Conservation (phyloP, 2,797 vertebrate genomes). For the Typhlichthys subterraneus region DNA sequence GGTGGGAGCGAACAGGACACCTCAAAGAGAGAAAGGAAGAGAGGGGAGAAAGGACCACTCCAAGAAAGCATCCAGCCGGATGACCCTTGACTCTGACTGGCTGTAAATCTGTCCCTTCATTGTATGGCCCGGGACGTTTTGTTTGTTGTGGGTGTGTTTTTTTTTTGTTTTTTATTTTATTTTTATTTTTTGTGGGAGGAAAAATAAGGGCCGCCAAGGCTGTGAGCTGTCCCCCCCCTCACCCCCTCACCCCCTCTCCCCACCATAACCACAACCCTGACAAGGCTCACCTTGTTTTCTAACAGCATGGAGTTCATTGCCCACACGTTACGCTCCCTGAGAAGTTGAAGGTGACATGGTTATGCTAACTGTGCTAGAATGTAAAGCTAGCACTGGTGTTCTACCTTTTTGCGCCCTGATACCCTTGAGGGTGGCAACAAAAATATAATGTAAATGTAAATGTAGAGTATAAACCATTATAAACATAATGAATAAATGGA, state of each 20-base stretch:
- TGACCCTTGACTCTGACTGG: constrained; percentile 73
- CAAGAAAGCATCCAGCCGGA: constrained; percentile 77
- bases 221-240: constrained; percentile 35
- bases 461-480: too few species aligned
- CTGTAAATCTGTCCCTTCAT: constrained; percentile 79
- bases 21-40: constrained; percentile 73
- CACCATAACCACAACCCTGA: constrained; percentile 20
- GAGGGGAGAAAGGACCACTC: constrained; percentile 72
- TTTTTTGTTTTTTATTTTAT: constrained; percentile 50
- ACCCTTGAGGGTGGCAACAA: too few species aligned
- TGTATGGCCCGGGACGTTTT: constrained; percentile 61
- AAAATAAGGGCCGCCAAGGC: constrained; percentile 42
- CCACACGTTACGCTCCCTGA: constrained; percentile 3
- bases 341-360: not conserved
- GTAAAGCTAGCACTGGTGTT: not conserved
- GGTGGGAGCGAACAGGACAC: constrained; percentile 71
- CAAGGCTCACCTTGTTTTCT: constrained; percentile 42
- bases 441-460: too few species aligned
- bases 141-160: constrained; percentile 59
- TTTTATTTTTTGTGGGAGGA: constrained; percentile 35
- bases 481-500: too few species aligned
- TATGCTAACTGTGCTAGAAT: not conserved
- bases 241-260: constrained; percentile 35
- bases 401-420: too few species aligned
- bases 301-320: constrained; percentile 20